Conservation (phyloP, 2,113 vertebrate species). For the Peromyscus polionotus region DNA sequence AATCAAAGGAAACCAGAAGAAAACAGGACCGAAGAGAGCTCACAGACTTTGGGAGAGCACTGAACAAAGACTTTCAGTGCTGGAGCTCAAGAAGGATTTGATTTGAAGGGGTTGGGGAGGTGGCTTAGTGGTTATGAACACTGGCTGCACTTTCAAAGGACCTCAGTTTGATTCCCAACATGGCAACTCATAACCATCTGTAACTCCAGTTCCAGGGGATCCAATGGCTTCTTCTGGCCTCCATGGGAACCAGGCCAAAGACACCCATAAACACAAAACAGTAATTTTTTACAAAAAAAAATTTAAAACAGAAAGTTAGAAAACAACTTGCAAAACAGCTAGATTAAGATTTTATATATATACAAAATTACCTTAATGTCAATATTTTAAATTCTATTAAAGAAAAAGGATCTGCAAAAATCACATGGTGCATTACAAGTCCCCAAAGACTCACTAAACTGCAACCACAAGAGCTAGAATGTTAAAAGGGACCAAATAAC, state of each 20-base stretch:
- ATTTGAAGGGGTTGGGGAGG: not conserved
- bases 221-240: not conserved
- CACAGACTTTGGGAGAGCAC: not conserved
- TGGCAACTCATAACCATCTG: not conserved
- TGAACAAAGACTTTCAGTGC: not conserved
- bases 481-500: conserved; percentile 7
- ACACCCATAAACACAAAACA: not conserved
- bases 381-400: not conserved
- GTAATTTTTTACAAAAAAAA: not conserved
- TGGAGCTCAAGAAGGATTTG: not conserved
- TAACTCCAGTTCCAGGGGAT: not conserved
- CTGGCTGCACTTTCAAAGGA: not conserved
- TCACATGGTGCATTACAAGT: not conserved
- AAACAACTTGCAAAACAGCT: not conserved
- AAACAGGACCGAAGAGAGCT: not conserved
- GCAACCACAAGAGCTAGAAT: not conserved
- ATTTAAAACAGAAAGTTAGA: not conserved
- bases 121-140: not conserved
- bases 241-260: not conserved
- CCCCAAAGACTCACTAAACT: not conserved
- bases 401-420: not conserved
- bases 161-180: not conserved
- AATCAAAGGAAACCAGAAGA: not conserved
- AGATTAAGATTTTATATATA: not conserved
- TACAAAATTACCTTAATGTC: not conserved